Percentiles rank a stretch among this genome's conserved stretches.
phyloP scores from a whole-genome alignment of 2,888 invertebrate genomes.

The Tiliacea citrago region DNA sequence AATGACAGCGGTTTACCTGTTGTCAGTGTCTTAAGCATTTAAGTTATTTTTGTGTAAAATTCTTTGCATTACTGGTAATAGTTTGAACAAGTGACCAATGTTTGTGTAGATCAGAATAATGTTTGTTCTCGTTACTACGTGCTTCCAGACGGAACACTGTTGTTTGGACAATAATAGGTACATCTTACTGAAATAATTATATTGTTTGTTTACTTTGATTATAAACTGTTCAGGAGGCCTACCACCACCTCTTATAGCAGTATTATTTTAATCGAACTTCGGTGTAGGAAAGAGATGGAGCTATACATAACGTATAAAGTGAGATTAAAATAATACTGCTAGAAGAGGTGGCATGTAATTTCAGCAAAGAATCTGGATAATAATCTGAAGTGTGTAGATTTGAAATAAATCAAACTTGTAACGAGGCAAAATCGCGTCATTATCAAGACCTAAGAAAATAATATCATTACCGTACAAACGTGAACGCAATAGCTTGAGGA shows the following conservation, averaged over 20 bases:
- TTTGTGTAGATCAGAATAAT: conserved; percentile 27
- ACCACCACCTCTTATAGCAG: neutral
- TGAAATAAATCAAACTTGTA: neutral
- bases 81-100: conserved; percentile 39
- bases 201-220: neutral
- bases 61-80: conserved; percentile 24
- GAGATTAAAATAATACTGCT: neutral
- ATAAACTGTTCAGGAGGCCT: neutral
- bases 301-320: neutral
- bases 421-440: neutral
- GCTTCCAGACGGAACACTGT: conserved; percentile 27
- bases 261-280: neutral
- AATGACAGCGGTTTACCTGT: too few relatives aligned
- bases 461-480: neutral
- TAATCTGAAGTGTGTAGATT: neutral
- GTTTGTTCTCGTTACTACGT: conserved; percentile 19
- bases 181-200: neutral
- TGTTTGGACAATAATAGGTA: neutral
- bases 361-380: neutral
- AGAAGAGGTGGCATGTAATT: neutral
- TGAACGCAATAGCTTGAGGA: neutral
- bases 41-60: conserved; percentile 23
- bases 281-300: neutral
- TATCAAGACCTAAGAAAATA: conserved; percentile 6
- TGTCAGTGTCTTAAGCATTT: conserved; percentile 37